Base-by-base conservation (phyloP, 92 coral and sea anemone species). In the Epizoanthus stellaris region DNA sequence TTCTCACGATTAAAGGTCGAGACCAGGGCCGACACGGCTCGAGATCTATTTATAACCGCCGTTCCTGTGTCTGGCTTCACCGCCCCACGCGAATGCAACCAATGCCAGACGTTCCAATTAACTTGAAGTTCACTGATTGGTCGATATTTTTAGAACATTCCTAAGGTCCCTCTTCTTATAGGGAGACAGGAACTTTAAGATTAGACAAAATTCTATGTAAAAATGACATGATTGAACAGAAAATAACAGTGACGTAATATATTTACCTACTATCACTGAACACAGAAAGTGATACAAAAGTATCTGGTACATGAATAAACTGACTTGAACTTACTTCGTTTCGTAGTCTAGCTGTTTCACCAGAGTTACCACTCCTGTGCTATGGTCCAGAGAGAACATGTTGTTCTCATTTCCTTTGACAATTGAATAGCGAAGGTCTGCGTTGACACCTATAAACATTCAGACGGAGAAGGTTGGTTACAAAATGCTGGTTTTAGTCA, bases 271-370 rank as follows among this genome's bases (percentile, higher is more conserved):
- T 72, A 16, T 43, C 23, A 72, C 19, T 30, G 34, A 30, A 13
- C 23, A 2, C 7, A 49, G 17, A 15, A 81, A 6, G 4, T 19
- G 34, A 42, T 66, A 25, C 0, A 25, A 30, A n/a, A 61, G 68
- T 53, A 17, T 4, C 21, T 53, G 69, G 3, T 70, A 2, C 9
- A 15, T 15, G 0, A 12, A 20, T 14, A 16, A 53, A 62, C 12
- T 10, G 19, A 6, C 0, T 59, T 0, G 16, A 17, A 34, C 81
- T 39, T 82, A 94, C 98, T 72, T 81, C 42, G 89, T 90, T 82
- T 97, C 99, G 39, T 87, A 93, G 77, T 97, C 99, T 77, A 94
- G 92, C 42, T 91, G 45, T 38, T 91, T 89, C 16, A 76, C 86
- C 49, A 94, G 76, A 14, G 63, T 89, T 13, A 97, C 34, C 2